These are phyloP conservation scores for Cydia fagiglandana DNA, from an alignment of 1,140 invertebrate genomes.

Conservation along the genomic window DNA sequence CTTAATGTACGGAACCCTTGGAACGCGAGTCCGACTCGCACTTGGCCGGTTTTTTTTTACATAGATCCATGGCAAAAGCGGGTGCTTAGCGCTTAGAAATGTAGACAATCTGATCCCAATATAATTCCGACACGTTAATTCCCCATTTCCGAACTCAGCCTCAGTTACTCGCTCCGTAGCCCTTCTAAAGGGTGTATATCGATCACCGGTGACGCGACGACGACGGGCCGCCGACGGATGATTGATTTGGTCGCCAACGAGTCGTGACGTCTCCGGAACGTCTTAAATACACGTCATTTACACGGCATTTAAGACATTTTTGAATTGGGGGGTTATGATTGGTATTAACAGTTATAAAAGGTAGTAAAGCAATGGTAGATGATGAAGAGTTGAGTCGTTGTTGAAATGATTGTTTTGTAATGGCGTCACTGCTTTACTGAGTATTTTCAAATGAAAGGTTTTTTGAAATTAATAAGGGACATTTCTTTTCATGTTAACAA, in stretches of 20 bases:
- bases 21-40: too few species aligned
- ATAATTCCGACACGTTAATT: neutral
- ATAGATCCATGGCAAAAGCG: too few species aligned
- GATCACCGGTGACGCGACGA: conserved; percentile 28
- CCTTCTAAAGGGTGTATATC: conserved; percentile 33
- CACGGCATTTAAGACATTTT: neutral
- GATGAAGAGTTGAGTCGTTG: neutral
- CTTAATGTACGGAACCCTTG: too few species aligned
- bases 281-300: neutral
- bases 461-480: neutral
- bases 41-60: too few species aligned
- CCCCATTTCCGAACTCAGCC: neutral
- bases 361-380: neutral
- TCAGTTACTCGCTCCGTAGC: conserved; percentile 9
- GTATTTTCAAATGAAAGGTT: neutral
- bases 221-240: conserved; percentile 32
- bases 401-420: neutral
- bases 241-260: conserved; percentile 24
- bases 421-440: conserved; percentile 8
- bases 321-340: neutral
- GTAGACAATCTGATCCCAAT: neutral
- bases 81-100: neutral
- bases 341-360: neutral
- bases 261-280: neutral
- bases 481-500: neutral